Evolutionary conservation across 2,797 vertebrate species (phyloP).

Genomic region (Xenops minutus): DNA sequence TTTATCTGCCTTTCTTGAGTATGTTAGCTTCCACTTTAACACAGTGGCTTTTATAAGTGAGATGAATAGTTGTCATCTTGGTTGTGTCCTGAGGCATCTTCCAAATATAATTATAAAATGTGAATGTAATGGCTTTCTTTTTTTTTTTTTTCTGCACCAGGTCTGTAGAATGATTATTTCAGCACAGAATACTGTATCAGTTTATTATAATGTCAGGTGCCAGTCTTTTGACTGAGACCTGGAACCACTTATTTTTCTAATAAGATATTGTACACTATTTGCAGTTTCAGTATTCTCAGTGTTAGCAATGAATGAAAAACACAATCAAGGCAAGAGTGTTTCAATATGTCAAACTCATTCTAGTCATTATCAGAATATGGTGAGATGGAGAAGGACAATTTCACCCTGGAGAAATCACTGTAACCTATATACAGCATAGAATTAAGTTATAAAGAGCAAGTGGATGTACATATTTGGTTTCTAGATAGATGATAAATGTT

Average conservation of each 20-base stretch:
- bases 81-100: conserved; percentile 47
- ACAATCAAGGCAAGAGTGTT: conserved; percentile 9
- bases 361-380: conserved; percentile 24
- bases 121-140: not conserved
- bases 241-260: conserved; percentile 44
- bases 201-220: not conserved
- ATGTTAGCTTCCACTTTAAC: conserved; percentile 2
- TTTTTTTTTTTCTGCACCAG: not conserved
- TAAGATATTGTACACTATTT: conserved; percentile 35
- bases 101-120: conserved; percentile 49
- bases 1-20: not conserved
- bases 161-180: not conserved
- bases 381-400: conserved; percentile 39
- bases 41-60: conserved; percentile 21
- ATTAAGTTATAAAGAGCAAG: conserved; percentile 41
- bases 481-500: not conserved
- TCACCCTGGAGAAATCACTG: conserved; percentile 53
- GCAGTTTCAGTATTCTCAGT: conserved; percentile 2
- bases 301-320: conserved; percentile 41
- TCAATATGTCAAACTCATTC: conserved; percentile 47
- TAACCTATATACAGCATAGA: conserved; percentile 16
- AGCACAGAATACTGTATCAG: not conserved
- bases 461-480: conserved; percentile 25
- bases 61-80: conserved; percentile 22
- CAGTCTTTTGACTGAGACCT: conserved; percentile 19